Percentiles rank a stretch among this genome's conserved stretches.
These are phyloP conservation scores for Alexandromys fortis DNA, from an alignment of 2,113 vertebrate species.

Conservation along the genomic window DNA sequence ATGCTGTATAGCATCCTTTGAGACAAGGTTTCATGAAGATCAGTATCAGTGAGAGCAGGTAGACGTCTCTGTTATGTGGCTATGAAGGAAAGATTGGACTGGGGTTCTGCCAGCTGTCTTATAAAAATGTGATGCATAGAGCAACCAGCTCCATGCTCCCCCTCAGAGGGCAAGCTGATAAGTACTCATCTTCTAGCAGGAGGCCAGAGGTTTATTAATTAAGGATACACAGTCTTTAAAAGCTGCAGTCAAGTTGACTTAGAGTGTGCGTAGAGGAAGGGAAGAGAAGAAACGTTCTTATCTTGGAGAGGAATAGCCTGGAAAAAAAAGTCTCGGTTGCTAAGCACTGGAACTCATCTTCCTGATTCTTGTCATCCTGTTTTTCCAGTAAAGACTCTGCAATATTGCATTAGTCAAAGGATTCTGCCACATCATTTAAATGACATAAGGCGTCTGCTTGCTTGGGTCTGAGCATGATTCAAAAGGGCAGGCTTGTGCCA, in stretches of 20 bases:
- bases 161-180: background rate
- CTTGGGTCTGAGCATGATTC: slow-evolving; percentile 64
- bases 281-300: background rate
- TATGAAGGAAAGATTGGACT: background rate
- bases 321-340: background rate
- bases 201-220: background rate
- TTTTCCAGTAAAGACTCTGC: slow-evolving; percentile 73
- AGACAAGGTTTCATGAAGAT: background rate
- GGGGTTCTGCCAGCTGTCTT: background rate
- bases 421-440: slow-evolving; percentile 75
- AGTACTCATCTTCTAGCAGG: background rate
- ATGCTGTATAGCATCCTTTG: background rate
- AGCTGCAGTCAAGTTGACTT: background rate
- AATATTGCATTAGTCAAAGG: slow-evolving; percentile 56
- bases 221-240: background rate
- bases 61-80: background rate
- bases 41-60: background rate
- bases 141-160: too few species aligned
- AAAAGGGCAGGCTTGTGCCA: slow-evolving; percentile 58
- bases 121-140: background rate
- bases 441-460: slow-evolving; percentile 71
- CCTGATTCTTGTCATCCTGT: slow-evolving; percentile 66
- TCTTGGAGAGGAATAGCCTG: background rate
- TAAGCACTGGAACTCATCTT: slow-evolving; percentile 7
- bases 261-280: fast-evolving